phyloP scores from a whole-genome alignment of 1,140 invertebrate genomes.

The Cotesia chilonis region DNA sequence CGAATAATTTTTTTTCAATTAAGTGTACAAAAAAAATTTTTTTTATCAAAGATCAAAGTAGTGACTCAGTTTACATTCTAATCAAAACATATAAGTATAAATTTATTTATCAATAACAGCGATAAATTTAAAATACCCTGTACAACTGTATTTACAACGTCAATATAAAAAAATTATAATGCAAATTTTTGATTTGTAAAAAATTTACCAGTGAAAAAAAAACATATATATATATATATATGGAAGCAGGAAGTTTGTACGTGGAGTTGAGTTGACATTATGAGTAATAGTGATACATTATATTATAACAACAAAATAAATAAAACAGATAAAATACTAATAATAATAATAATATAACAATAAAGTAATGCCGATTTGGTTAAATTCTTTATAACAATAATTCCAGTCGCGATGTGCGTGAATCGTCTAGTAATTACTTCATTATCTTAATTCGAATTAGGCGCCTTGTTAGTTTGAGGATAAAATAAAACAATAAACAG shows the following conservation, averaged over 20 bases:
- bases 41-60: too few relatives aligned
- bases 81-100: too few relatives aligned
- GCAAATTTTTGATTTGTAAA: too few relatives aligned
- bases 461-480: background rate
- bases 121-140: too few relatives aligned
- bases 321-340: background rate
- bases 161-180: too few relatives aligned
- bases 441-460: conserved; percentile 35
- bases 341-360: conserved; percentile 20
- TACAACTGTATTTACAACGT: too few relatives aligned
- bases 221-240: background rate
- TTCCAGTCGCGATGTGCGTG: conserved; percentile 42
- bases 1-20: too few relatives aligned
- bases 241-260: conserved; percentile 12
- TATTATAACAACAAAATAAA: conserved; percentile 4
- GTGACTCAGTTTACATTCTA: too few relatives aligned
- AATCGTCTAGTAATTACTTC: conserved; percentile 44
- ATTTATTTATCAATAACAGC: too few relatives aligned
- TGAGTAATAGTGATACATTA: background rate
- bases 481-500: background rate
- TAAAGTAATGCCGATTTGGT: background rate
- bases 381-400: conserved; percentile 30
- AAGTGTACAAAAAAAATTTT: too few relatives aligned
- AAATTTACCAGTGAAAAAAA: too few relatives aligned
- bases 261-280: background rate